These are phyloP conservation scores for Natator depressus DNA, from an alignment of 2,113 vertebrate genomes.

Conservation along the genomic window DNA sequence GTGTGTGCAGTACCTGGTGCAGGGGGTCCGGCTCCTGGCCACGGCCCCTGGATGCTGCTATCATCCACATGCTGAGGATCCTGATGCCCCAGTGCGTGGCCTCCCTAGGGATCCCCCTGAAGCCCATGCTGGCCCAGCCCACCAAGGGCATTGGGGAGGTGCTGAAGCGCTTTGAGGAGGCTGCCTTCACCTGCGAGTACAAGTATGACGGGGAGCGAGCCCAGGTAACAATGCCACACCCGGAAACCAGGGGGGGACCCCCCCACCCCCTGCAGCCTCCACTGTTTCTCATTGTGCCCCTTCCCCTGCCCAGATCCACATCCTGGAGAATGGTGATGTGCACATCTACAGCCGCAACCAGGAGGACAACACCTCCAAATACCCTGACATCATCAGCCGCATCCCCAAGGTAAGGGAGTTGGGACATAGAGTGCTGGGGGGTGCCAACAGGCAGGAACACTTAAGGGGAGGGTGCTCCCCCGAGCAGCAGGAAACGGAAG, in stretches of 20 bases:
- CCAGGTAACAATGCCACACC: slow-evolving; percentile 77
- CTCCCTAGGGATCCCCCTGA: slow-evolving; percentile 84
- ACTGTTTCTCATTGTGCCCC: neutral
- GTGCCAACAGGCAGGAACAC: neutral
- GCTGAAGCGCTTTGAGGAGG: slow-evolving; percentile 90
- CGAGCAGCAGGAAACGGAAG: neutral
- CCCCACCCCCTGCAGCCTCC: neutral
- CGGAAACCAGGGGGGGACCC: rapidly evolving
- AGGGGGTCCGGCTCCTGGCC: neutral
- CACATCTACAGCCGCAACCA: slow-evolving; percentile 92
- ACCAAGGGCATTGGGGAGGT: slow-evolving; percentile 89
- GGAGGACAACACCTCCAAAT: slow-evolving; percentile 92
- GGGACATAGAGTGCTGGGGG: neutral
- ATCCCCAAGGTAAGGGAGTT: slow-evolving; percentile 83
- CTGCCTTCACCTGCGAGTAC: slow-evolving; percentile 92
- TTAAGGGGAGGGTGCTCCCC: neutral
- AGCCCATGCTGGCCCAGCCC: slow-evolving; percentile 93
- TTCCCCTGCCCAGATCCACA: slow-evolving; percentile 83
- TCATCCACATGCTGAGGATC: neutral
- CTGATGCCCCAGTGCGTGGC: neutral
- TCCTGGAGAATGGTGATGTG: slow-evolving; percentile 86
- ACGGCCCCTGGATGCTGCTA: neutral
- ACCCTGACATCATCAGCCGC: slow-evolving; percentile 88
- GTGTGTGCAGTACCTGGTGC: neutral
- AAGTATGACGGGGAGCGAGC: slow-evolving; percentile 93